Evolutionary conservation across 2,113 vertebrate species (phyloP), one percentile per base, ranked within the genome.

Genomic region (Mixornis gularis): DNA sequence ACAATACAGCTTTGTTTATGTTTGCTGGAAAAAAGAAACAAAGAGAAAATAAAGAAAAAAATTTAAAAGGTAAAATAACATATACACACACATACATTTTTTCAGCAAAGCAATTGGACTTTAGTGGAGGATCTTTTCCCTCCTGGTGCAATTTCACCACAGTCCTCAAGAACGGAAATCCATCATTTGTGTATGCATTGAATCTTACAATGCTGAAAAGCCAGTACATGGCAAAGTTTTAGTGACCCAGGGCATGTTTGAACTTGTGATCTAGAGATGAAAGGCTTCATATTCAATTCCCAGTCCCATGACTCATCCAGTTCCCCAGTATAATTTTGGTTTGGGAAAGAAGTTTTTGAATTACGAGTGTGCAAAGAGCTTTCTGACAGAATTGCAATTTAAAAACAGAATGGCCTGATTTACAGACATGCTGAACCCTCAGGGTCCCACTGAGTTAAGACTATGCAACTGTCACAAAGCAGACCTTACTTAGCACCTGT

Each of bases 181-280:
- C 92, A 62, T 46, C 44, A 40, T 79, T 94, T 13, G 9, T 19
- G 8, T 81, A 56, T 17, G 24, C 32, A 69, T 32, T 59, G 34
- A 53, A 64, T 68, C 80, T 81, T 62, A 76, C 29, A 71, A 29
- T 27, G 38, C 41, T 85, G 86, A 90, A 87, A 89, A 92, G 26
- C 10, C 38, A 94, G 83, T 81, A 72, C 53, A 81, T 48, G 62
- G 63, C 88, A 89, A 91, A 89, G 43, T 24, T 69, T 68, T 93
- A 92, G 58, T 89, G 88, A 93, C 89, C 69, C 62, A 88, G 44
- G 62, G 69, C 88, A 85, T 92, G 90, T 76, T 65, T 94, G 83
- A 93, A 92, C 86, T 87, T 90, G 83, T 94, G 95, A 93, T 93
- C 83, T 76, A 78, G 62, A 95, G 83, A 95, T 90, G 83, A 96